These are phyloP conservation scores for Siniperca chuatsi DNA, from an alignment of 2,113 vertebrate genomes.

Conservation along the genomic window DNA sequence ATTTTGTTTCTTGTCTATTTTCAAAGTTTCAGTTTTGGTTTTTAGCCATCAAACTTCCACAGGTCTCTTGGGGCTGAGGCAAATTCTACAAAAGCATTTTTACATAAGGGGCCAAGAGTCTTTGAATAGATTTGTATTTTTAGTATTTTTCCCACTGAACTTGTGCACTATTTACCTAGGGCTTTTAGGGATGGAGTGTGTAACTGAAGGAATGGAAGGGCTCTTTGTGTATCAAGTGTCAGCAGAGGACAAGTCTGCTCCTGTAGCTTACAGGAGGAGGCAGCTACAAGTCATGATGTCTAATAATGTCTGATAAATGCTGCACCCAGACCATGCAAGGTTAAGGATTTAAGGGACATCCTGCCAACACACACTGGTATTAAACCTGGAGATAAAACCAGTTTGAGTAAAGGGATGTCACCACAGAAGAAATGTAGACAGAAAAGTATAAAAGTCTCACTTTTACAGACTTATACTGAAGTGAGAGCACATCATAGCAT, in stretches of 20 bases:
- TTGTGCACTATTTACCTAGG: not conserved
- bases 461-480: conserved; percentile 1
- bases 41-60: not conserved
- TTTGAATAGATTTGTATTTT: conserved; percentile 27
- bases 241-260: conserved; percentile 42
- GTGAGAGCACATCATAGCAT: not conserved
- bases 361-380: not conserved
- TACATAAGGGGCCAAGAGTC: not conserved
- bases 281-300: conserved; percentile 39
- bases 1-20: not conserved
- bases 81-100: conserved; percentile 4
- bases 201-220: conserved; percentile 26
- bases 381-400: conserved; percentile 24
- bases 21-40: not conserved
- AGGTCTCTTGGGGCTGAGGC: not conserved
- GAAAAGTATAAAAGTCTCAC: conserved; percentile 3
- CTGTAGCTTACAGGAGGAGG: conserved; percentile 32
- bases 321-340: conserved; percentile 16
- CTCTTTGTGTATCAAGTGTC: conserved; percentile 52
- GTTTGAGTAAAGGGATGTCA: not conserved
- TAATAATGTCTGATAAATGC: conserved; percentile 54
- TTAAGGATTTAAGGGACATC: conserved; percentile 28
- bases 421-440: not conserved
- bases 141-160: not conserved
- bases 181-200: conserved; percentile 7